Evolutionary conservation across 2,888 invertebrate species (phyloP).

Genomic region (Parelbella ahira): DNA sequence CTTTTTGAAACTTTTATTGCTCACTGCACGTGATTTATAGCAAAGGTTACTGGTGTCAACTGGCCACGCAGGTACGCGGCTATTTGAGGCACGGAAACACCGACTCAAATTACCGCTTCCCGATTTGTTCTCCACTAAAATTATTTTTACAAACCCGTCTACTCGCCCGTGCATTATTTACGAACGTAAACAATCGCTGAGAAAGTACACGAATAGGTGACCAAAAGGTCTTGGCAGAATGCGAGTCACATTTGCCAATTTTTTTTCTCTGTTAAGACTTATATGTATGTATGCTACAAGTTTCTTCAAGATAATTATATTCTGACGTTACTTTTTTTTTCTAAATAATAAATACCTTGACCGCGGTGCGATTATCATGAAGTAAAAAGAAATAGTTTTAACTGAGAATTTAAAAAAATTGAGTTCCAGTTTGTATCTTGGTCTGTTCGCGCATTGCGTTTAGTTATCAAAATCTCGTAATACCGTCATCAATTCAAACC

Average conservation of each 20-base stretch:
- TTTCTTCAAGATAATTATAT: too few species aligned
- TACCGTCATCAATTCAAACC: too few species aligned
- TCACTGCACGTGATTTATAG: conserved; percentile 5
- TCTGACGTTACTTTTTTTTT: too few species aligned
- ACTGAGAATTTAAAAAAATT: too few species aligned
- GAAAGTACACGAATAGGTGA: conserved; percentile 5
- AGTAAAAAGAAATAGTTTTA: too few species aligned
- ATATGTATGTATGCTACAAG: too few species aligned
- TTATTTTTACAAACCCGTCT: conserved; percentile 15
- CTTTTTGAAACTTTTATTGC: background rate
- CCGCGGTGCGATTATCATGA: too few species aligned
- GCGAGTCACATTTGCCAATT: background rate
- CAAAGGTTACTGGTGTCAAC: conserved; percentile 25
- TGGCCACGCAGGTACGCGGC: conserved; percentile 25
- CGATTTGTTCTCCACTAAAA: conserved; percentile 19
- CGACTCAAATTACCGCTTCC: conserved; percentile 18
- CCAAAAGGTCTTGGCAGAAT: conserved; percentile 9
- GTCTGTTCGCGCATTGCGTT: too few species aligned
- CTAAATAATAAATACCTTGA: too few species aligned
- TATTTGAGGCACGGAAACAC: conserved; percentile 28
- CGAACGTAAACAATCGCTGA: conserved; percentile 11
- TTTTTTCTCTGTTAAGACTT: too few species aligned
- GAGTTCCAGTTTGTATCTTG: too few species aligned
- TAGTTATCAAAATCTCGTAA: too few species aligned
- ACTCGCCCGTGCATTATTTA: conserved; percentile 11